phyloP scores from a whole-genome alignment of 2,888 invertebrate species.

The Allolobophora icterica region DNA sequence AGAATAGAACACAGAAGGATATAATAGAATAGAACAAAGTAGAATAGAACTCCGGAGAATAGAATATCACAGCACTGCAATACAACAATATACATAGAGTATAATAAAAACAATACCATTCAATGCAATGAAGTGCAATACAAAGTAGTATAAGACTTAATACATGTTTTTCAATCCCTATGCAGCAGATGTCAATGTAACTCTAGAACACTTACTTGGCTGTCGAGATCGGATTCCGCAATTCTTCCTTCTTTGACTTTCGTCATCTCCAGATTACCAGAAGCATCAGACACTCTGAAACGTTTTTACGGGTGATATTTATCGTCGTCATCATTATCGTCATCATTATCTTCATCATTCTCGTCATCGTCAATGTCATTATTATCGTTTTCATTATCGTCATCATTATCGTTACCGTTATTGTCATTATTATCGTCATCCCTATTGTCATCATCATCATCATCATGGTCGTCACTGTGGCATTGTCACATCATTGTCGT shows the following conservation, averaged over 20 bases:
- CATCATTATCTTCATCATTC: no score
- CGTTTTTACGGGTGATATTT: neutral
- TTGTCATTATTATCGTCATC: no score
- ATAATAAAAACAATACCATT: no score
- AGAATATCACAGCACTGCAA: no score
- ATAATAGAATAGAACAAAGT: no score
- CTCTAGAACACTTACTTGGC: constrained; percentile 49
- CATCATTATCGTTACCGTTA: neutral
- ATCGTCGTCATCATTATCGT: no score
- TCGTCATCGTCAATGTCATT: no score
- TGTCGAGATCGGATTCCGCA: constrained; percentile 51
- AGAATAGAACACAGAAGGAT: no score
- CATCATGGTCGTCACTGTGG: neutral
- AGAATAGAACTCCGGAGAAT: no score
- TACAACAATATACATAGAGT: no score
- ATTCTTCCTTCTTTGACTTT: constrained; percentile 53
- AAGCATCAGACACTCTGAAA: constrained; percentile 51
- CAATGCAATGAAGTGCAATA: no score
- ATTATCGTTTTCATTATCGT: neutral
- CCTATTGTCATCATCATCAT: neutral
- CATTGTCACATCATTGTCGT: neutral
- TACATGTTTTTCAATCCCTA: neutral
- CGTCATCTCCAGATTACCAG: constrained; percentile 52
- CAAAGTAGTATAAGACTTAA: no score
- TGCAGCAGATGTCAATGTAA: neutral